Percentiles rank a stretch among this genome's conserved stretches.
Conservation (phyloP, 1,140 invertebrate species). For the Zaprionus nigranus region DNA sequence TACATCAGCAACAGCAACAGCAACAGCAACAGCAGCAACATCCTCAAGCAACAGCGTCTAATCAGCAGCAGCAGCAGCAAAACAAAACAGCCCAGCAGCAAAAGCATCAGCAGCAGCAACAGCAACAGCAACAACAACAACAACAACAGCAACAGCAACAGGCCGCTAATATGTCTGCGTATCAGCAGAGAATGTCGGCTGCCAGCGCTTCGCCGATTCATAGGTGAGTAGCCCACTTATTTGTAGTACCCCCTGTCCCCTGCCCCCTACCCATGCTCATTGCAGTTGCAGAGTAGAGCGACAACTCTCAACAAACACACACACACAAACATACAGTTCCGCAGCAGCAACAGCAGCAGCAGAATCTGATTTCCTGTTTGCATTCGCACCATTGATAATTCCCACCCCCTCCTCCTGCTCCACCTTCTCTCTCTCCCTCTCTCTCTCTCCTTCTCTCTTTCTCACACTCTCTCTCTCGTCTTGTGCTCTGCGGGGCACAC, state of each 20-base stretch:
- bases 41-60: conserved; percentile 66
- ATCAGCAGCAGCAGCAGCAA: conserved; percentile 70
- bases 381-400: conserved; percentile 50
- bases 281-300: neutral
- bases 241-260: neutral
- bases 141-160: conserved; percentile 65
- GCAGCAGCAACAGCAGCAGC: conserved; percentile 38
- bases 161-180: conserved; percentile 80
- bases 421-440: neutral
- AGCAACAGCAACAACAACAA: conserved; percentile 40
- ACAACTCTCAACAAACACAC: neutral
- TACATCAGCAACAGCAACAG: conserved; percentile 60
- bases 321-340: conserved; percentile 46
- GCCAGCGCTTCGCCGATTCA: conserved; percentile 81
- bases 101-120: conserved; percentile 52
- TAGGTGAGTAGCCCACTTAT: conserved; percentile 68
- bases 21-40: conserved; percentile 37
- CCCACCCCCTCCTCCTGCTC: neutral
- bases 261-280: neutral
- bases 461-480: neutral
- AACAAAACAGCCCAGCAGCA: conserved; percentile 55
- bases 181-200: conserved; percentile 79
- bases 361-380: conserved; percentile 70
- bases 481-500: neutral
- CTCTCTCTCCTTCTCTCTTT: neutral